These are phyloP conservation scores for Archaeoteleia sp. DNA, from an alignment of 2,888 invertebrate species.

Conservation along the genomic window DNA sequence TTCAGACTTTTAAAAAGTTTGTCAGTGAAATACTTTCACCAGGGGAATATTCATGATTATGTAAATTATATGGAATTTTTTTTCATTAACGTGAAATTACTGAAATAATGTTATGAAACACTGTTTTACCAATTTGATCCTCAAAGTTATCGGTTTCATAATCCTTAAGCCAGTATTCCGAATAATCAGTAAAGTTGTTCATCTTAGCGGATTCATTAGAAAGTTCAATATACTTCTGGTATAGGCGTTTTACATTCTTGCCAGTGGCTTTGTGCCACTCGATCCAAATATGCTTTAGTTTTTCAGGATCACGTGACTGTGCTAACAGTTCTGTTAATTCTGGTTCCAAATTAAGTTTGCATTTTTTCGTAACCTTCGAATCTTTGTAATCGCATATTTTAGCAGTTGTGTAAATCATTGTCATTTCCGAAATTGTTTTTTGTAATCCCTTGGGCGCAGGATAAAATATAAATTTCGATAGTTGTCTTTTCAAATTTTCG, in stretches of 20 bases:
- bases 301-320: constrained; percentile 85
- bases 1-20: too few relatives aligned
- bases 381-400: constrained; percentile 85
- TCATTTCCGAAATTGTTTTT: constrained; percentile 83
- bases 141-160: constrained; percentile 75
- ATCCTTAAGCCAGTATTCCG: constrained; percentile 72
- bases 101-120: too few relatives aligned
- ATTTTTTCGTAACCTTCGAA: constrained; percentile 78
- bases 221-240: constrained; percentile 67
- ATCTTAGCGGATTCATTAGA: constrained; percentile 70
- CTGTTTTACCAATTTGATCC: constrained; percentile 73
- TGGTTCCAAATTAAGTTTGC: constrained; percentile 84
- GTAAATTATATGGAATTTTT: too few relatives aligned
- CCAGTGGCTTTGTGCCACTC: constrained; percentile 87
- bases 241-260: constrained; percentile 76
- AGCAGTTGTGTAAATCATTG: constrained; percentile 84
- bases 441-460: constrained; percentile 77
- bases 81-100: too few relatives aligned
- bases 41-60: too few relatives aligned
- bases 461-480: too few relatives aligned
- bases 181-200: constrained; percentile 71
- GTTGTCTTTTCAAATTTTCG: too few relatives aligned
- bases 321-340: constrained; percentile 83
- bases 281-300: constrained; percentile 86
- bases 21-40: too few relatives aligned